These are phyloP conservation scores for Microplitis manilae DNA, from an alignment of 2,888 invertebrate genomes.

Conservation along the genomic window DNA sequence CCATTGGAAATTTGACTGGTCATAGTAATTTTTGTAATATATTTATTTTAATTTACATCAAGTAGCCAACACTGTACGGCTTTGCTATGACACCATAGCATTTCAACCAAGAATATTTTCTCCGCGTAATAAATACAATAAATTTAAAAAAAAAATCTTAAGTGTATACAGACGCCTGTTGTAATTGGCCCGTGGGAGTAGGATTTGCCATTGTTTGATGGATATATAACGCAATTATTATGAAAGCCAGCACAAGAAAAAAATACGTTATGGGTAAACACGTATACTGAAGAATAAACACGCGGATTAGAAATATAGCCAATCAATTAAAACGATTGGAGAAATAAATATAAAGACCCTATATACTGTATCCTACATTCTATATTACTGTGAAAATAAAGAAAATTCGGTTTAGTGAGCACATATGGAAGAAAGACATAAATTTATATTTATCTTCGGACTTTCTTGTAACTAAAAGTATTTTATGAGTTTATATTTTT, in stretches of 20 bases:
- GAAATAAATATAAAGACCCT: constrained; percentile 18
- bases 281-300: neutral
- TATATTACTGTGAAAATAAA: constrained; percentile 27
- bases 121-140: constrained; percentile 8
- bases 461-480: neutral
- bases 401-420: neutral
- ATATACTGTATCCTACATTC: too few species aligned
- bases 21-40: too few species aligned
- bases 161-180: constrained; percentile 13
- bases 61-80: too few species aligned
- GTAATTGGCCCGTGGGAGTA: constrained; percentile 38
- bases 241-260: constrained; percentile 25
- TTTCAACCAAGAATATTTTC: too few species aligned
- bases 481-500: constrained; percentile 4
- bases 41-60: too few species aligned
- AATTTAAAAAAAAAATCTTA: neutral
- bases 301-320: constrained; percentile 8
- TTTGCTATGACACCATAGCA: too few species aligned
- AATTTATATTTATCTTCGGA: neutral
- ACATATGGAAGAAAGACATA: neutral
- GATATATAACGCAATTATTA: constrained; percentile 32
- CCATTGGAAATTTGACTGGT: too few species aligned
- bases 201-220: constrained; percentile 32
- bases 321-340: constrained; percentile 13
- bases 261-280: neutral